Base-by-base conservation (phyloP, 2,113 vertebrate species). In the Aythya baeri region DNA sequence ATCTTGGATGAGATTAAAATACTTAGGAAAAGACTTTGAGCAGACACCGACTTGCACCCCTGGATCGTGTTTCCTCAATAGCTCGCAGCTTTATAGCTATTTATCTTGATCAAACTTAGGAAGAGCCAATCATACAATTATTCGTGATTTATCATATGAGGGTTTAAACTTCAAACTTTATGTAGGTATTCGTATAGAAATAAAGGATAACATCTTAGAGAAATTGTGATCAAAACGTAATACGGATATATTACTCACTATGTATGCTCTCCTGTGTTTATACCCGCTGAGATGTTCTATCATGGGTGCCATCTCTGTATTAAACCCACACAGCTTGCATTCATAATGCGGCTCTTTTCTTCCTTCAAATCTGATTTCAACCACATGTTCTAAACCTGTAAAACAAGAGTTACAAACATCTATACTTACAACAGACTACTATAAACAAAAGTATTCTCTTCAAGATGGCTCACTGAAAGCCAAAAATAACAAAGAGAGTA, bases 271-370 rank as follows among this genome's bases (percentile, higher is more conserved):
- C 65, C 97, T 96, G 76, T 97, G 97, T 61, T 93, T 97, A 90
- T 94, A 93, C 11, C 97, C 96, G 74, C 89, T 97, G 7, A 97
- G 96, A 79, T 97, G 97, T 57, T 96, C 95, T 88, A 97, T 96
- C 97, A 96, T 96, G 49, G 96, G 91, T 38, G 84, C 84, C 72
- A 97, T 72, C 38, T 96, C 95, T 71, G 94, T 79, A 59, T 93
- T 90, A 63, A 94, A 91, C 7, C 75, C 67, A 84, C 97, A 97
- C 11, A 97, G 73, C 77, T 61, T 94, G 89, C 97, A 97, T 59
- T 96, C 94, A 1, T 97, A 97, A 68, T 70, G 93, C 0, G 94
- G 95, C 3, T 92, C 72, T 93, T 55, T 96, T 57, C 34, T 96
- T 88, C 96, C 96, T 91, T 92, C 82, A 94, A 90, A 88, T 79